Evolutionary conservation across 2,797 vertebrate species (phyloP).

Genomic region (Trachops cirrhosus): DNA sequence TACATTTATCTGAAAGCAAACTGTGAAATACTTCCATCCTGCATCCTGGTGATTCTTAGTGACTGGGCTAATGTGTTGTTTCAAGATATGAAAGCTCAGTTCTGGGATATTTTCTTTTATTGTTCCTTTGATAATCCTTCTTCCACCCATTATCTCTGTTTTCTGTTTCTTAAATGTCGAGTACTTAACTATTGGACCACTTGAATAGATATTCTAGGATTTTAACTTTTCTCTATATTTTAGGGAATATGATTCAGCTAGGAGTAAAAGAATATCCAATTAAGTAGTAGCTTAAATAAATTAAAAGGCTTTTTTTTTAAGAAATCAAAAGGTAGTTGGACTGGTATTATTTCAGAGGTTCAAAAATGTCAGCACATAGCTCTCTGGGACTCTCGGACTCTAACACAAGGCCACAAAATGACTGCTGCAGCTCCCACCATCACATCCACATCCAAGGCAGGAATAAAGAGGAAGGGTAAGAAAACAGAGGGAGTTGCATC

Average conservation of each 20-base stretch:
- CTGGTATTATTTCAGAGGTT: not conserved
- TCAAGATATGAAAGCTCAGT: not conserved
- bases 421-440: not conserved
- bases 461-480: not conserved
- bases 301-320: not conserved
- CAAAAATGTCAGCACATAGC: not conserved
- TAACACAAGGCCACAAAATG: not conserved
- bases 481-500: not conserved
- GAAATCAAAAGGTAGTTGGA: not conserved
- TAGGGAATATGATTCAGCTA: not conserved
- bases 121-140: not conserved
- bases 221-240: not conserved
- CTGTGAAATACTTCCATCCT: conserved; percentile 4
- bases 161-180: not conserved
- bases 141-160: not conserved
- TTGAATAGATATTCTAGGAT: not conserved
- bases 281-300: not conserved
- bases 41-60: not conserved
- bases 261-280: not conserved
- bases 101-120: not conserved
- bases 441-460: not conserved
- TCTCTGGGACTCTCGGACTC: not conserved
- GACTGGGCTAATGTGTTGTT: not conserved
- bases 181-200: not conserved
- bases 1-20: conserved; percentile 21